These are phyloP conservation scores for Hemicordylus capensis DNA, from an alignment of 2,113 vertebrate species.

Conservation along the genomic window DNA sequence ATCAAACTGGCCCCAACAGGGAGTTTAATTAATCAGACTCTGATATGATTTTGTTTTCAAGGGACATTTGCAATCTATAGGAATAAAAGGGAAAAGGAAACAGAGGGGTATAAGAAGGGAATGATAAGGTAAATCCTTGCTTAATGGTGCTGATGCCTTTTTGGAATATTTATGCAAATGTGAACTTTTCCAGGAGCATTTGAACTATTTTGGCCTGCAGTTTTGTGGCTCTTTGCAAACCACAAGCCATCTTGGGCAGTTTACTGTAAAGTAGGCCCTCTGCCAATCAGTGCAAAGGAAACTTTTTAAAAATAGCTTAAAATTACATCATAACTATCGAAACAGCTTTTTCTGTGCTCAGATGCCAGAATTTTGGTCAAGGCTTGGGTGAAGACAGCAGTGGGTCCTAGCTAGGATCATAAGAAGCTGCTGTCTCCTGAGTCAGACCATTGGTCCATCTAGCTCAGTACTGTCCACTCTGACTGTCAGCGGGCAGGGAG, in stretches of 20 bases:
- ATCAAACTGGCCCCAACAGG: conserved; percentile 37
- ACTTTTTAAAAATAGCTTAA: background rate
- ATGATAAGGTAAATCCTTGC: conserved; percentile 7
- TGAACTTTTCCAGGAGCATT: conserved; percentile 5
- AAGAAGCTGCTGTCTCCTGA: too few relatives aligned
- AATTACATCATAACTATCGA: background rate
- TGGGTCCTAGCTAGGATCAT: too few relatives aligned
- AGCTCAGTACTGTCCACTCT: too few relatives aligned
- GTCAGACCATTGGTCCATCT: too few relatives aligned
- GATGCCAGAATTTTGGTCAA: too few relatives aligned
- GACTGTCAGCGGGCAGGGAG: too few relatives aligned
- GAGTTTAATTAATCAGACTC: conserved; percentile 55
- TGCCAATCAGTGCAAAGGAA: background rate
- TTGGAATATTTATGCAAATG: conserved; percentile 35
- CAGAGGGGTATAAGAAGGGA: conserved; percentile 4
- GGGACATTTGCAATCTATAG: conserved; percentile 41
- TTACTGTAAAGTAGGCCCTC: background rate
- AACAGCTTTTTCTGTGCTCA: background rate
- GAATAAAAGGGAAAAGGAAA: background rate
- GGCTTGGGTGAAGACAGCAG: too few relatives aligned
- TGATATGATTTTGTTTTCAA: conserved; percentile 28
- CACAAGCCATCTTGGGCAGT: background rate
- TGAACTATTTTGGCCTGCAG: background rate
- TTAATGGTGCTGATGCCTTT: conserved; percentile 37
- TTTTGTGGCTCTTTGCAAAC: background rate